Base-by-base conservation (phyloP, 1,140 invertebrate genomes). In the Lepidurus arcticus region DNA sequence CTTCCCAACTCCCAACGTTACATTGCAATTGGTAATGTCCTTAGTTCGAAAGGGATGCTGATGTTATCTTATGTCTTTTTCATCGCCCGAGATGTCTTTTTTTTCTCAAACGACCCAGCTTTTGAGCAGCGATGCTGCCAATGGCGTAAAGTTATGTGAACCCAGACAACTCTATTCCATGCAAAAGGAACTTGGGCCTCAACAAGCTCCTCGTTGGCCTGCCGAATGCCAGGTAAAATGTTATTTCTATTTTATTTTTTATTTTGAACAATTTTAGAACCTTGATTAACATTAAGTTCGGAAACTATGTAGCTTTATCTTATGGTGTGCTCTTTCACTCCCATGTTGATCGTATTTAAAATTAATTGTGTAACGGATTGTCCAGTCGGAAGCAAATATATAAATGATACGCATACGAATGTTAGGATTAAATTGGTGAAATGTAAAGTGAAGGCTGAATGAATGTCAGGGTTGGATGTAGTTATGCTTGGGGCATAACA, bases 191-290 rank as follows among this genome's bases (percentile, higher is more conserved):
- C 86, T 89, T 73, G 82, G 90, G 82, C 88, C 90, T 44, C 90
- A 92, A 81, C 92, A 94, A 86, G 88, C 89, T 81, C 89, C 92
- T 65, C 86, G 93, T 85, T 95, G 94, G 94, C 94, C 94, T 10
- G 90, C 92, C 21, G 94, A 95, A 86, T 94, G 93, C 85, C 92
- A 94, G 87, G 92, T 93, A 83, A 85, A 73, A n/a, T 44, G 7
- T n/a, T 42, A 0, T 9, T 8, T 26, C 13, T n/a, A n/a, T n/a
- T 1, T 76, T 42, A 1, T 24, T 24, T 24, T 24, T 24, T 24
- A 1, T 76, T 75, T 13, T 80, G 73, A 42, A 44, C 75, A 44
- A 75, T 74, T 74, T 74, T 10, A 4, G 24, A 21, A 74, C 24
- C 1, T 42, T 76, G 21, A n/a, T 44, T 44, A 44, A 44, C 34